A percentile compares a stretch with the other conserved stretches of the same genome.
phyloP scores from a whole-genome alignment of 2,797 vertebrate genomes.

The Sphenopsis melanotis region DNA sequence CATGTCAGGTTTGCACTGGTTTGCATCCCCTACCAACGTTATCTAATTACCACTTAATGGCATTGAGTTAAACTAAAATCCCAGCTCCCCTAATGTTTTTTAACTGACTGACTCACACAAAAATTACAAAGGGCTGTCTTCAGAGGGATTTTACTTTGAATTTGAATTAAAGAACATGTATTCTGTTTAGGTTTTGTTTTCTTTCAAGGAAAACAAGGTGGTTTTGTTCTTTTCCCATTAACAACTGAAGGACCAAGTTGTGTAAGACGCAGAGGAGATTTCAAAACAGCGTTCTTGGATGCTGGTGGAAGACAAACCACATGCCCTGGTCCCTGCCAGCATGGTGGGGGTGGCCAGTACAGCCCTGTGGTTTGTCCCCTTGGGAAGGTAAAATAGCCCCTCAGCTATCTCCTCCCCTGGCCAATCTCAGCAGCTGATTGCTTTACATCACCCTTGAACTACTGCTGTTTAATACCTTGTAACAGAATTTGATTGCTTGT shows the following conservation, averaged over 20 bases:
- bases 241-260: background rate
- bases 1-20: background rate
- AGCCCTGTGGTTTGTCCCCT: background rate
- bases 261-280: background rate
- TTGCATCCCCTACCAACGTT: background rate
- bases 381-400: background rate
- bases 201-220: background rate
- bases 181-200: background rate
- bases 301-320: background rate
- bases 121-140: background rate
- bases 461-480: background rate
- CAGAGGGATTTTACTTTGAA: slow-evolving; percentile 4
- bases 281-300: background rate
- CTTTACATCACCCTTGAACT: background rate
- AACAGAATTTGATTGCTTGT: background rate
- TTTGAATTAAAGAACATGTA: background rate
- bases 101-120: background rate
- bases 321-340: background rate
- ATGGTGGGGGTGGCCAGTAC: background rate
- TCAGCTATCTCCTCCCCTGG: background rate
- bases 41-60: background rate
- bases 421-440: background rate
- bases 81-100: background rate
- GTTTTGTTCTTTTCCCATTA: background rate
- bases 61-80: background rate